Conservation (phyloP, 1,140 invertebrate genomes). For the Drosophila miranda region DNA sequence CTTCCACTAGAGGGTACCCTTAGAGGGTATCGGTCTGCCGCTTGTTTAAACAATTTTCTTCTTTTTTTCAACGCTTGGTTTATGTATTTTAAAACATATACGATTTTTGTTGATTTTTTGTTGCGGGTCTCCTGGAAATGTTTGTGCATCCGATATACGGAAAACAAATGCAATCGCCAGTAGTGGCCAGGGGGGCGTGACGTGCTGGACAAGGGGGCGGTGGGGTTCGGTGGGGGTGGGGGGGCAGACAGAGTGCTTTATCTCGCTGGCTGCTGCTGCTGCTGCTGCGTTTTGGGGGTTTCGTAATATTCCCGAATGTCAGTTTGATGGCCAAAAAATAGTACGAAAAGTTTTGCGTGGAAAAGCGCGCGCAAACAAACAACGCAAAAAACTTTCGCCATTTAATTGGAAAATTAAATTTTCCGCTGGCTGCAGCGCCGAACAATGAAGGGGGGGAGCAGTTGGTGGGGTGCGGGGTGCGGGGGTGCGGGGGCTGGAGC, state of each 20-base stretch:
- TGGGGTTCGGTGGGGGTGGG: not conserved
- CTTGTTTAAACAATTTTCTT: not conserved
- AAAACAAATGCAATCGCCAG: conserved; percentile 65
- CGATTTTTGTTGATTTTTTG: conserved; percentile 32
- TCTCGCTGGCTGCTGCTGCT: conserved; percentile 15
- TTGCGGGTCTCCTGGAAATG: conserved; percentile 22
- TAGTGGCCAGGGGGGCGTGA: conserved; percentile 11
- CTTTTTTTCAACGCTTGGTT: not conserved
- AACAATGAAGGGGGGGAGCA: conserved; percentile 21
- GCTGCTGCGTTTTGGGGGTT: conserved; percentile 54
- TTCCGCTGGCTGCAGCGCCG: conserved; percentile 48
- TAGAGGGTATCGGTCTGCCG: no score
- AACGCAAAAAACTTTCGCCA: conserved; percentile 42
- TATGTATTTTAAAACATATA: conserved; percentile 16
- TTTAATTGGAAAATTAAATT: conserved; percentile 80
- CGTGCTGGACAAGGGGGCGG: not conserved
- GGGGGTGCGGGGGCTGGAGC: not conserved
- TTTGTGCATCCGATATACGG: conserved; percentile 67
- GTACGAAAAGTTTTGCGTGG: conserved; percentile 34
- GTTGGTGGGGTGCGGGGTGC: no score
- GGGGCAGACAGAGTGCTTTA: conserved; percentile 27
- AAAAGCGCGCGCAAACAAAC: conserved; percentile 23
- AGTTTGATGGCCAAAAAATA: conserved; percentile 66
- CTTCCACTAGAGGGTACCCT: no score
- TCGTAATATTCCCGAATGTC: conserved; percentile 76